Evolutionary conservation across 2,888 invertebrate species (phyloP).

Genomic region (Orthosia incerta): DNA sequence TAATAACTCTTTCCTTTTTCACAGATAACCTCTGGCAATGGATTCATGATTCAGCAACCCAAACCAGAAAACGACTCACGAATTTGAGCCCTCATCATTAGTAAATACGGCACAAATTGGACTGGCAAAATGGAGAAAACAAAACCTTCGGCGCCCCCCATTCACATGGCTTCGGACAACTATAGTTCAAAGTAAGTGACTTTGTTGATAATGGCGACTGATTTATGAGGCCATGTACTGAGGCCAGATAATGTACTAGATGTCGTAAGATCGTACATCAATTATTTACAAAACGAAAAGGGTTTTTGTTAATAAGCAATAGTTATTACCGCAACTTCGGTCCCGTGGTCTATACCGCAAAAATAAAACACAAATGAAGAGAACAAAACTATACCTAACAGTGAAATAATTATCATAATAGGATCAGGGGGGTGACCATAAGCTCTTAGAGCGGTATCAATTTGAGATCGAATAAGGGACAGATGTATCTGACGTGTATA

Average conservation of each 20-base stretch:
- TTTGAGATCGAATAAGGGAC: too few species aligned
- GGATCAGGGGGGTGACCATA: too few species aligned
- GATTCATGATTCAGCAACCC: conserved; percentile 38
- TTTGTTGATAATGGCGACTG: conserved; percentile 12
- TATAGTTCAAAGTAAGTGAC: conserved; percentile 82
- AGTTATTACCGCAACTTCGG: too few species aligned
- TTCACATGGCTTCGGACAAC: conserved; percentile 73
- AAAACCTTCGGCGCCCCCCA: conserved; percentile 71
- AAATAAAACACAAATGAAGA: too few species aligned
- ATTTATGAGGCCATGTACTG: not conserved
- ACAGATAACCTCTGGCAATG: conserved; percentile 55
- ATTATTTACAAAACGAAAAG: not conserved
- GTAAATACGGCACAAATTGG: conserved; percentile 32
- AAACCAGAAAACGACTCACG: not conserved
- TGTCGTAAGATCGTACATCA: not conserved
- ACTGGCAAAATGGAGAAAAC: conserved; percentile 71
- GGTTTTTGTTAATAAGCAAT: too few species aligned
- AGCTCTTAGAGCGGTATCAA: too few species aligned
- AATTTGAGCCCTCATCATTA: conserved; percentile 7
- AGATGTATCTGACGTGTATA: too few species aligned
- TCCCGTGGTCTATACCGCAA: too few species aligned
- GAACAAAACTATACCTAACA: too few species aligned
- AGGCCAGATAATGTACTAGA: conserved; percentile 1
- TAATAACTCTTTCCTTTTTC: conserved; percentile 38
- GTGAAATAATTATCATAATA: too few species aligned